phyloP scores from a whole-genome alignment of 2,797 vertebrate genomes.

The Aphelocoma californica region DNA sequence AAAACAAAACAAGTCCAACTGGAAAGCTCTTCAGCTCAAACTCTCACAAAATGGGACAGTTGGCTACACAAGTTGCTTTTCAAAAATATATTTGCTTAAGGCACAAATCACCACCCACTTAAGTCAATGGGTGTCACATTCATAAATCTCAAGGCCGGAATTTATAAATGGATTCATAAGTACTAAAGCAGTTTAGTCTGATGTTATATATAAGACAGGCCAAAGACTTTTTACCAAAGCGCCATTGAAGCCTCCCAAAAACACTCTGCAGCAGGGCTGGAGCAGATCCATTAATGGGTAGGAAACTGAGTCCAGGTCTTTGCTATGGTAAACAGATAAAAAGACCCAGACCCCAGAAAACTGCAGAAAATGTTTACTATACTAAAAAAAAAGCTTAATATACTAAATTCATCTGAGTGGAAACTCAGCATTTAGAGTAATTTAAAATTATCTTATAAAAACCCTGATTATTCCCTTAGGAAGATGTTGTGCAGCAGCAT shows the following conservation, averaged over 20 bases:
- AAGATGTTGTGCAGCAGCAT: not conserved
- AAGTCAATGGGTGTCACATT: not conserved
- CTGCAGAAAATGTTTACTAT: not conserved
- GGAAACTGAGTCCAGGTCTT: not conserved
- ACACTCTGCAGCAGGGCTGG: not conserved
- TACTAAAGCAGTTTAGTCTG: slow-evolving; percentile 30
- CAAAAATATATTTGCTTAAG: slow-evolving; percentile 41
- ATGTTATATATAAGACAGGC: not conserved
- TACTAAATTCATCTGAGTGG: not conserved
- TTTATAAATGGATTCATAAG: slow-evolving; percentile 41
- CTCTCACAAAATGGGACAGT: not conserved
- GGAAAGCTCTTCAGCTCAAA: slow-evolving; percentile 3
- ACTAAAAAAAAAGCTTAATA: not conserved
- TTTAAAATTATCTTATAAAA: not conserved
- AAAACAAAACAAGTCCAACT: not conserved
- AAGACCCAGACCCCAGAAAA: not conserved
- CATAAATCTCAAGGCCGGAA: slow-evolving; percentile 29
- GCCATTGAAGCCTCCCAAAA: not conserved
- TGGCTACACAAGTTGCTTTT: slow-evolving; percentile 15
- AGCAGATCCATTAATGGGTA: not conserved
- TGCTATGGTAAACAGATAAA: not conserved
- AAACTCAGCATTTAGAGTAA: not conserved
- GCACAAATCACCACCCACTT: slow-evolving; percentile 32
- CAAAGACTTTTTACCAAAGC: slow-evolving; percentile 3
- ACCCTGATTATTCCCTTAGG: not conserved